Evolutionary conservation across 2,113 vertebrate genomes (phyloP).

Genomic region (Myotis brandtii): DNA sequence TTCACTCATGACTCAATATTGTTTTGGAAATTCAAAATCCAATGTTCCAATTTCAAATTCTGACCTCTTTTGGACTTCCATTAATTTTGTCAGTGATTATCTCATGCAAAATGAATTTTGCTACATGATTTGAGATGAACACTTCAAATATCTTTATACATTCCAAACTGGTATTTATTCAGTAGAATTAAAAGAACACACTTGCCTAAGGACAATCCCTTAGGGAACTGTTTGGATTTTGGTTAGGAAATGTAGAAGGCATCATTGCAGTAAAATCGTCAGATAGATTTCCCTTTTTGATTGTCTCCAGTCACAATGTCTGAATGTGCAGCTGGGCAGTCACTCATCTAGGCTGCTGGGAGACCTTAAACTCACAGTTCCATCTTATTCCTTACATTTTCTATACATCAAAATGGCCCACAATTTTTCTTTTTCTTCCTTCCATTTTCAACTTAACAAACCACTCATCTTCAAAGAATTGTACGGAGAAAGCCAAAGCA

Average conservation of each 20-base stretch:
- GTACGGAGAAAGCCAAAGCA: not conserved
- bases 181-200: constrained; percentile 65
- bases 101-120: constrained; percentile 65
- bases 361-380: not conserved
- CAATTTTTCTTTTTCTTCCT: not conserved
- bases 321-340: not conserved
- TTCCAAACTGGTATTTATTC: constrained; percentile 69
- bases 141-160: constrained; percentile 60
- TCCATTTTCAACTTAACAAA: not conserved
- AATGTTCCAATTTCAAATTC: not conserved
- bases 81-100: constrained; percentile 49
- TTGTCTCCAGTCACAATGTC: not conserved
- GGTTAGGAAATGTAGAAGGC: constrained; percentile 61
- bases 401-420: not conserved
- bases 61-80: not conserved
- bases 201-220: constrained; percentile 60
- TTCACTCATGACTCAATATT: not conserved
- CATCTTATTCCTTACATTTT: not conserved
- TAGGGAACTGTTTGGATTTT: constrained; percentile 72
- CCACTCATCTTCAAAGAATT: not conserved
- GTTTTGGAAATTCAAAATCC: not conserved
- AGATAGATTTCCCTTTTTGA: constrained; percentile 51
- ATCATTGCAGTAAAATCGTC: constrained; percentile 68
- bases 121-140: constrained; percentile 25
- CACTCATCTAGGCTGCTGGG: not conserved